Evolutionary conservation across 2,113 vertebrate genomes (phyloP), one percentile per base, ranked within the genome.

Genomic region (Illadopsis cleaveri): DNA sequence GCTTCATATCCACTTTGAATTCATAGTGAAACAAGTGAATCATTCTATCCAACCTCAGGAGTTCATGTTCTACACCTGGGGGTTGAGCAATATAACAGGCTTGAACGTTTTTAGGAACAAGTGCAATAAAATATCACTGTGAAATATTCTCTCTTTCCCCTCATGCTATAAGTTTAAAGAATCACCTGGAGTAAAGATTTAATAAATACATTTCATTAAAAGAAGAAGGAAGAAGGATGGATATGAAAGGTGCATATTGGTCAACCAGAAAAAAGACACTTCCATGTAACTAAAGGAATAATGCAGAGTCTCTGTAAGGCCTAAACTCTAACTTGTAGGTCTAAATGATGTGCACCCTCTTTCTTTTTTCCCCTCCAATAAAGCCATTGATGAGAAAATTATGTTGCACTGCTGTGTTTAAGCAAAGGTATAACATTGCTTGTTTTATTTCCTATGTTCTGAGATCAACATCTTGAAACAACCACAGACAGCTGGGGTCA

Each of bases 1-100:
- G 95, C 97, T 98, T 97, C 96, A 97, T 96, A 98, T 97, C 84
- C 87, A 96, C 96, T 95, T 96, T 96, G 97, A 97, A 98, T 98
- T 97, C 97, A 85, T 97, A 90, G 87, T 95, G 97, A 98, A 97
- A 98, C 96, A 97, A 97, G 96, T 95, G 97, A 97, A 96, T 96
- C 95, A 90, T 97, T 97, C 97, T 94, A 94, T 96, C 97, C 96
- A 97, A 78, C 95, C 90, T 96, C 78, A 89, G 89, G 93, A 97
- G 95, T 96, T 97, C 96, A 62, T 94, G 95, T 96, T 96, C 89
- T n/a, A 89, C 75, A 83, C 95, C 96, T 97, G 89, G 91, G 95
- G 96, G 95, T 65, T 93, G 66, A 97, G 95, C 90, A 96, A 85
- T 93, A 95, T 97, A 96, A 93, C 79, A 95, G 93, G 64, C 76